phyloP scores from a whole-genome alignment of 2,888 invertebrate species.

The Zelleria hepariella region DNA sequence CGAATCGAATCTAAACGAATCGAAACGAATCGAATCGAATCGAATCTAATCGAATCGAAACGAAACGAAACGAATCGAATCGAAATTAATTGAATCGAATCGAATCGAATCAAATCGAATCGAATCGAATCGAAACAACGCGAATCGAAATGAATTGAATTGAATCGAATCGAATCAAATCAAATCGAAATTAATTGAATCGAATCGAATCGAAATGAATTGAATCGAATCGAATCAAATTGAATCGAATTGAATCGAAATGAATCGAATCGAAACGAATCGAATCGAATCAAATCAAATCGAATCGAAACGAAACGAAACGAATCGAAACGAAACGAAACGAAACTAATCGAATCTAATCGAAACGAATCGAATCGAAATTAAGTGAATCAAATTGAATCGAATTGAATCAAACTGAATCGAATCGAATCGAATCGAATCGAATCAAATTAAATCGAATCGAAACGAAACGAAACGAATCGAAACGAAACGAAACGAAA shows the following conservation, averaged over 20 bases:
- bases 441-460: constrained; percentile 13
- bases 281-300: constrained; percentile 15
- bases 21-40: constrained; percentile 11
- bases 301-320: constrained; percentile 13
- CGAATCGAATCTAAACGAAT: constrained; percentile 9
- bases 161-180: constrained; percentile 13
- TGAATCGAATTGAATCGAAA: constrained; percentile 15
- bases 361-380: constrained; percentile 14
- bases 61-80: constrained; percentile 18
- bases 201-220: constrained; percentile 8
- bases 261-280: constrained; percentile 14
- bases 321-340: constrained; percentile 13
- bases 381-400: constrained; percentile 15
- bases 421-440: constrained; percentile 14
- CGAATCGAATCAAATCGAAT: constrained; percentile 15
- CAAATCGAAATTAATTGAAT: constrained; percentile 9
- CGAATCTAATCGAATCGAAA: constrained; percentile 16
- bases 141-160: constrained; percentile 12
- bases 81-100: constrained; percentile 18
- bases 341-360: constrained; percentile 12
- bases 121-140: constrained; percentile 11
- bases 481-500: constrained; percentile 9
- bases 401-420: constrained; percentile 15
- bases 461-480: constrained; percentile 12
- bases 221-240: constrained; percentile 12